Evolutionary conservation across 1,140 invertebrate genomes (phyloP), one percentile per base, ranked within the genome.

Genomic region (Frieseomelitta varia): DNA sequence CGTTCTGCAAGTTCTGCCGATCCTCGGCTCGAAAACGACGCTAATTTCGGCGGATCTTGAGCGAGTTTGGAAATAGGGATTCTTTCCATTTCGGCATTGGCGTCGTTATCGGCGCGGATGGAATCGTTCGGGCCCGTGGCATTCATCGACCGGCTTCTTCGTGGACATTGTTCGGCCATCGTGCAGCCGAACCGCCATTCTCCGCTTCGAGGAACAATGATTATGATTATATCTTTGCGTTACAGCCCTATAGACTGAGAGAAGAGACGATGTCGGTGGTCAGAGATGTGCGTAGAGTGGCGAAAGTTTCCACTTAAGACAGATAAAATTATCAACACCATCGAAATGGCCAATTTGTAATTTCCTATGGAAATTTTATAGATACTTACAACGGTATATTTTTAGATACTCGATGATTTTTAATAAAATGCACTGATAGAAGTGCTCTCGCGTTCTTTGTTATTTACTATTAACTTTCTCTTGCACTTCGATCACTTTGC

Each of bases 201-300:
- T 27, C 39, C n/a, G 56, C 73, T 14, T 67, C 82, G 51, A 56
- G 39, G 74, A 85, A 78, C 86, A 88, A 81, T 79, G 86, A 88
- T 88, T 74, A 87, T n/a, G n/a, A n/a, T n/a, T n/a, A n/a, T n/a
- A n/a, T 85, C 78, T 81, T 81, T 68, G 67, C 77, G 77, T 88
- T 85, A 88, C 78, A 88, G 78, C 81, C 30, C 27, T 63, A 55
- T 81, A 77, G 87, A 79, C 12, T 73, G 10, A 55, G n/a, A 51
- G 51, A 6, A 21, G 67, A 58, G 67, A 10, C 24, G 30, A 17
- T 58, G 78, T 61, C n/a, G n/a, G n/a, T n/a, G n/a, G 67, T 53
- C 51, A 51, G 39, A 27, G 63, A 47, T 47, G 39, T 47, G 39
- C 39, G 39, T 8, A 47, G 39, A 47, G 6, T 47, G 39, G 39